Base-by-base conservation (phyloP, 2,888 invertebrate genomes). In the Drosophila setosimentum region DNA sequence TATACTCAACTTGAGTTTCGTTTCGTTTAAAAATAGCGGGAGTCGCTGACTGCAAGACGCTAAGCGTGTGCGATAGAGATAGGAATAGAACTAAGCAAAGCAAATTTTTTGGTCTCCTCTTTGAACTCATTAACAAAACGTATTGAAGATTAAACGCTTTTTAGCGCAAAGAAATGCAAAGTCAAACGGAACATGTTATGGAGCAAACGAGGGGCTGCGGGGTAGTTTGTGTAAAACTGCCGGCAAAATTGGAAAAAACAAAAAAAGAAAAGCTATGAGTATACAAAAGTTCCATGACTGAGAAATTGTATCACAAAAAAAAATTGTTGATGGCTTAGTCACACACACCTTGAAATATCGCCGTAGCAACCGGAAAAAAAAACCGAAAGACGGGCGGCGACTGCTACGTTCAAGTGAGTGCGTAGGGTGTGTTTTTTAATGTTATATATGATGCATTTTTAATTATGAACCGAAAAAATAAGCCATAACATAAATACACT, bases 261-360 rank as follows among this genome's bases (percentile, higher is more conserved):
- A 40, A 73, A 70, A 62, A 80, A 78, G 59, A 86, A 82, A 76
- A 68, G 65, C 58, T 66, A 74, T 70, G 87, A 87, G 63, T 72
- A 87, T 84, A 79, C 90, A 82, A 89, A 82, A 89, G 64, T 48
- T 80, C 69, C 68, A 71, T 64, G 64, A 61, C 65, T 66, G 53
- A 66, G 68, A 76, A 86, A 86, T 70, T 59, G 48, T 70, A 72
- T 54, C 67, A 76, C 21, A 27, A 37, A 33, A 29, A 81, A 69
- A 87, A 76, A 87, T 90, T 73, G 53, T 75, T 82, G 58, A 68
- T 73, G 73, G 80, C 91, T 88, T 85, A 90, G 88, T 88, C 88
- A 88, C 88, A 82, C 85, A 91, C 88, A 91, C 90, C 91, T 91
- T 90, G 80, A 87, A 84, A 69, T 57, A 65, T 90, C 78, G 80